Conservation (phyloP, 2,113 vertebrate species). For the Catharus minimus region DNA sequence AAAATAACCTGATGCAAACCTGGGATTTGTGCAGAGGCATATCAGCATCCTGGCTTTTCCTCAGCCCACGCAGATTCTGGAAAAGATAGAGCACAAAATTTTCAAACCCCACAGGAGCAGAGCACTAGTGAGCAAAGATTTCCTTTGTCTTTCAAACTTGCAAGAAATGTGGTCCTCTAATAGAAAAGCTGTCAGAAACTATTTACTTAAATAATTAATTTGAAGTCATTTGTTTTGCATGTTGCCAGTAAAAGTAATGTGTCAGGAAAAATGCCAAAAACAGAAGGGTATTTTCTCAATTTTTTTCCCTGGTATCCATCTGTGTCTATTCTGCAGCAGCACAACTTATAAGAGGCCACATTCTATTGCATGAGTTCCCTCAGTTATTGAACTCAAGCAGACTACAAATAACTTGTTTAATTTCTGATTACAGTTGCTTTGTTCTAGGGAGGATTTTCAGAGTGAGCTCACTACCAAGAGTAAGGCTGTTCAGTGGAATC, state of each 20-base stretch:
- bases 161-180: neutral
- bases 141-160: neutral
- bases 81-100: neutral
- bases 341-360: neutral
- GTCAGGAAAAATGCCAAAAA: neutral
- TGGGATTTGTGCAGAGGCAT: neutral
- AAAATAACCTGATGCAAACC: neutral
- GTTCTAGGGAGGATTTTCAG: neutral
- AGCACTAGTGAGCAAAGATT: neutral
- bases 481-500: neutral
- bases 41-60: neutral
- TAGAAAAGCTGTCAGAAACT: neutral
- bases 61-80: neutral
- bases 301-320: neutral
- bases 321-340: neutral
- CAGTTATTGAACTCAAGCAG: neutral
- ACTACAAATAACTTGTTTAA: neutral
- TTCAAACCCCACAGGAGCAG: neutral
- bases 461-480: neutral
- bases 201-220: conserved; percentile 3
- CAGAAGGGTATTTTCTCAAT: neutral
- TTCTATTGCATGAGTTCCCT: neutral
- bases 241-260: neutral
- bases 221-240: neutral
- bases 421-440: neutral